phyloP scores from a whole-genome alignment of 2,113 vertebrate genomes.

The Tragulus kanchil region DNA sequence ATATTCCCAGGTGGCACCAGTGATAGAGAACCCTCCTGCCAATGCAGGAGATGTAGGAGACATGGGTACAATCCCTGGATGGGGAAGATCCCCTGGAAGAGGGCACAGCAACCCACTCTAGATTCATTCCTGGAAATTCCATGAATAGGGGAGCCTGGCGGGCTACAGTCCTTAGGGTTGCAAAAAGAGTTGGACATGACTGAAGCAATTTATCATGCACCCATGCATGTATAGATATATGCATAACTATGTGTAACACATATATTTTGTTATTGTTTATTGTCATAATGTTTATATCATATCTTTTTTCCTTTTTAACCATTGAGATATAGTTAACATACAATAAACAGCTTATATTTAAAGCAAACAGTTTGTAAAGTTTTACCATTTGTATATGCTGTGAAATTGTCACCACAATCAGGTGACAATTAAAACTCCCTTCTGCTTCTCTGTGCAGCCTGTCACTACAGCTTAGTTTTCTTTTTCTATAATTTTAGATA shows the following conservation, averaged over 20 bases:
- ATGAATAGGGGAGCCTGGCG: not conserved
- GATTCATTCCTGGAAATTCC: not conserved
- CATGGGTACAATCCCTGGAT: not conserved
- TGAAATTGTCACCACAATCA: not conserved
- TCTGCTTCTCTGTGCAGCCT: not conserved
- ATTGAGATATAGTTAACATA: not conserved
- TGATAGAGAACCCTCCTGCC: not conserved
- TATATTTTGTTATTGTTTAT: not conserved
- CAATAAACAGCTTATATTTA: not conserved
- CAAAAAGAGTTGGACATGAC: not conserved
- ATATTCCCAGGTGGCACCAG: not conserved
- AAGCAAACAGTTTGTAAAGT: not conserved
- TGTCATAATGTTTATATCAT: not conserved
- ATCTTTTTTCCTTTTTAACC: constrained; percentile 28
- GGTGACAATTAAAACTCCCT: not conserved
- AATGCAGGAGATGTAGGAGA: not conserved
- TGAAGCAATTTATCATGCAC: not conserved
- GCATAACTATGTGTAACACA: not conserved
- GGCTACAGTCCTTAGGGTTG: not conserved
- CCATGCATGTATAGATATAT: not conserved
- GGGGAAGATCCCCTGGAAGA: not conserved
- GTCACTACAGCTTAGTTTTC: not conserved
- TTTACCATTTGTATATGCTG: not conserved
- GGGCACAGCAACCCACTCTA: not conserved
- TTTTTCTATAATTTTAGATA: not conserved